Conservation (phyloP, 2,888 invertebrate genomes). For the Steinernema hermaphroditum region DNA sequence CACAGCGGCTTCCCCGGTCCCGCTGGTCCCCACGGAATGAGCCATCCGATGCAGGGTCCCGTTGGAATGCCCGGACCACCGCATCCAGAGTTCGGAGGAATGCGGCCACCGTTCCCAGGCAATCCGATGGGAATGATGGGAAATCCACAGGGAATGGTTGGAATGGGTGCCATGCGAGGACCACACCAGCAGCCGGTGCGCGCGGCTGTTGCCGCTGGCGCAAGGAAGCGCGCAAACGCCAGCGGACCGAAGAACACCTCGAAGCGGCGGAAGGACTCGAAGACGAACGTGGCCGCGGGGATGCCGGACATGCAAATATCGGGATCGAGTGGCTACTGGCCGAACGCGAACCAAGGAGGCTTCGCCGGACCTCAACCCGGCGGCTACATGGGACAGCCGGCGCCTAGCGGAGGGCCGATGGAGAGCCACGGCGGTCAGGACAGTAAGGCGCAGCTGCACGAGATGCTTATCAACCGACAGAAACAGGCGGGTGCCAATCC, state of each 20-base stretch:
- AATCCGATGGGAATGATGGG: constrained; percentile 29
- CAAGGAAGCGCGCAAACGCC: not conserved
- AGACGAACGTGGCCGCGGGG: not conserved
- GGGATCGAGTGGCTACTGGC: not conserved
- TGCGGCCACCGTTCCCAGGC: constrained; percentile 13
- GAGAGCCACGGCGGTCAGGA: constrained; percentile 7
- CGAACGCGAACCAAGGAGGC: not conserved
- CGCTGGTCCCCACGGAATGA: constrained; percentile 11
- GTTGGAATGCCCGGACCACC: constrained; percentile 20
- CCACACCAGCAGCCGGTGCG: constrained; percentile 24
- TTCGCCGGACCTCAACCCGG: constrained; percentile 4
- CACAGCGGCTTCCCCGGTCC: constrained; percentile 3
- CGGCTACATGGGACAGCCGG: not conserved
- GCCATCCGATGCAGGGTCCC: constrained; percentile 2
- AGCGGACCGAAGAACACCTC: constrained; percentile 5
- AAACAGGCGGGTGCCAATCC: not conserved
- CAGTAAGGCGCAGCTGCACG: constrained; percentile 14
- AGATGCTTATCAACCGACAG: not conserved
- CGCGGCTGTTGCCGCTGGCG: not conserved
- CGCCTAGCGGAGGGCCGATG: not conserved
- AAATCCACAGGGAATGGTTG: not conserved
- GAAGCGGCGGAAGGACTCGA: constrained; percentile 25
- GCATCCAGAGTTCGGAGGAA: constrained; percentile 17
- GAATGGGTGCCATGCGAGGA: not conserved
- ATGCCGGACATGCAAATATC: constrained; percentile 4